phyloP scores from a whole-genome alignment of 1,140 invertebrate genomes.

The Delia radicum region DNA sequence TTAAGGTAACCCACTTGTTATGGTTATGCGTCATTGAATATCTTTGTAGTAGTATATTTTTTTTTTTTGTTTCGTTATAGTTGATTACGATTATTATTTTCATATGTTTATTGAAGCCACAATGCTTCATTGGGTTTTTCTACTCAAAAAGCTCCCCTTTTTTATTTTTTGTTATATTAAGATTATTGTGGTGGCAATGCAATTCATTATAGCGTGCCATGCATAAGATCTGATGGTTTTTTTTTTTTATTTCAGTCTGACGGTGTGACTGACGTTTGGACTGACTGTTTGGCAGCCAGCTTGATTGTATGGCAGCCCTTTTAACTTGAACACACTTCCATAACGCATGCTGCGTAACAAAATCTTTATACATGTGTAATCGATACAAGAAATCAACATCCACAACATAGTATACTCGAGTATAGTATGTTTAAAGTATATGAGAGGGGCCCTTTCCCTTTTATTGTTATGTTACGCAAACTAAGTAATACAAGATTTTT shows the following conservation, averaged over 20 bases:
- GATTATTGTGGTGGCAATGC: slow-evolving; percentile 22
- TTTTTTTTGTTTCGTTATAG: not conserved
- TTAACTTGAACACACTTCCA: slow-evolving; percentile 14
- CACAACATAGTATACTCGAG: not conserved
- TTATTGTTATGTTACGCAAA: slow-evolving; percentile 23
- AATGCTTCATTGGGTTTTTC: slow-evolving; percentile 18
- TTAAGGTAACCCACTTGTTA: slow-evolving; percentile 21
- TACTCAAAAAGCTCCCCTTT: not conserved
- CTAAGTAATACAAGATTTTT: slow-evolving; percentile 22
- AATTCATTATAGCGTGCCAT: slow-evolving; percentile 22
- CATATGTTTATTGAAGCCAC: not conserved
- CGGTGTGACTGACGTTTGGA: not conserved
- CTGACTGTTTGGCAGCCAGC: not conserved
- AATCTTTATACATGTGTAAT: slow-evolving; percentile 17
- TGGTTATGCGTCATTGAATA: slow-evolving; percentile 16
- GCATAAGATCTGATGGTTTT: not conserved
- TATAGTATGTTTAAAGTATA: not conserved
- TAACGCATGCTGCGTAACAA: slow-evolving; percentile 21
- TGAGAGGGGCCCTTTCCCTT: slow-evolving; percentile 6
- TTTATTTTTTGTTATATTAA: not conserved
- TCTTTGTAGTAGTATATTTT: not conserved
- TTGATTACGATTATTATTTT: not conserved
- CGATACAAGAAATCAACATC: slow-evolving; percentile 4
- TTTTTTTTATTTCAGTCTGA: too few relatives aligned
- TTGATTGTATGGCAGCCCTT: not conserved